These are phyloP conservation scores for Drosophila planitibia DNA, from an alignment of 2,888 invertebrate genomes.

Conservation along the genomic window DNA sequence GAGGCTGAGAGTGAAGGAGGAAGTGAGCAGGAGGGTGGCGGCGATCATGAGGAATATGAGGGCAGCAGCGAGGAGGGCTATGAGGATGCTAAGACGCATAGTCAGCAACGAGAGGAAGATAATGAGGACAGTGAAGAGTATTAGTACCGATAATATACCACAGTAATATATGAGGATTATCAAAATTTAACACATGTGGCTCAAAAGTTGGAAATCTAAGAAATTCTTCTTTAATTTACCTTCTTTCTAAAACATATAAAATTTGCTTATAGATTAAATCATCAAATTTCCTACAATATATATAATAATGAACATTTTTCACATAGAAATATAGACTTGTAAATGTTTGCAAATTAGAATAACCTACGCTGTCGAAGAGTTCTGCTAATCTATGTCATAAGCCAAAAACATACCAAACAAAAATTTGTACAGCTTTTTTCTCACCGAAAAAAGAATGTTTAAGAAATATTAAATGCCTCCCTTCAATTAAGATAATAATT, in stretches of 20 bases:
- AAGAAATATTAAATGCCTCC: background rate
- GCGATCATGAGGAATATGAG: constrained; percentile 64
- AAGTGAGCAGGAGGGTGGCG: constrained; percentile 49
- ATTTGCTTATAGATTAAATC: background rate
- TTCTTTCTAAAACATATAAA: background rate
- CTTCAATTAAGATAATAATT: background rate
- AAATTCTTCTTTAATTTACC: background rate
- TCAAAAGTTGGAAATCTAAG: background rate
- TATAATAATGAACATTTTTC: background rate
- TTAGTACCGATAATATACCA: constrained; percentile 12
- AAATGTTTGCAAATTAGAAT: background rate
- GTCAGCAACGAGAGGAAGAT: constrained; percentile 44
- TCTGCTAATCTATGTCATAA: constrained; percentile 16
- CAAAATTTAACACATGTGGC: background rate
- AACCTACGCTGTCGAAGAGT: background rate
- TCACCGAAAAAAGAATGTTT: background rate
- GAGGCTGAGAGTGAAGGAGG: constrained; percentile 36
- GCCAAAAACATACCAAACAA: constrained; percentile 3
- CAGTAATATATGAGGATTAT: background rate
- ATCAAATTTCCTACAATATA: background rate
- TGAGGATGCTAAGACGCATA: constrained; percentile 66
- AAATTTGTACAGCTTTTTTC: background rate
- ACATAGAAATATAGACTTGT: background rate
- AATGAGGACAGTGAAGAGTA: constrained; percentile 62
- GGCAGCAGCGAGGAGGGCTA: constrained; percentile 74